These are phyloP conservation scores for Dasysyrphus tricinctus DNA, from an alignment of 2,888 invertebrate species.

Conservation along the genomic window DNA sequence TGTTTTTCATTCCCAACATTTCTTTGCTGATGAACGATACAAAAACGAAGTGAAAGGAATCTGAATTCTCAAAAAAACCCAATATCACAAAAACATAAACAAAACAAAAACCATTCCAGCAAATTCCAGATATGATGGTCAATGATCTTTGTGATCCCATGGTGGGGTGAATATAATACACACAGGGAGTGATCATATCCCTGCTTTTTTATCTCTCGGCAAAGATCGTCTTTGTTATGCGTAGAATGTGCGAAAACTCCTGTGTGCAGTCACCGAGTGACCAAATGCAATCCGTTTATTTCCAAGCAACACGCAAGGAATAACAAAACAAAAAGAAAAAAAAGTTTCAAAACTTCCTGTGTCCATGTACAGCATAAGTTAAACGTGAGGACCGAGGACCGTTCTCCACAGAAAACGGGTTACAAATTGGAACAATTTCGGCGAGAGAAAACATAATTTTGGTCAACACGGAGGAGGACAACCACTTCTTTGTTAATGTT, in stretches of 20 bases:
- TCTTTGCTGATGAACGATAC: not conserved
- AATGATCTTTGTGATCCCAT: constrained; percentile 47
- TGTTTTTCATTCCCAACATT: not conserved
- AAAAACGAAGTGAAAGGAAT: not conserved
- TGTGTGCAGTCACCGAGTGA: constrained; percentile 42
- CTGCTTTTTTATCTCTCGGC: not conserved
- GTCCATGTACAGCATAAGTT: constrained; percentile 6
- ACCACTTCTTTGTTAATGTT: constrained; percentile 30
- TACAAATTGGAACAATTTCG: constrained; percentile 62
- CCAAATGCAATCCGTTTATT: constrained; percentile 52
- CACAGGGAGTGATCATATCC: constrained; percentile 23
- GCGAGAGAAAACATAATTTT: constrained; percentile 47
- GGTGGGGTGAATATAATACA: not conserved
- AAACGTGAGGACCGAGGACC: not conserved
- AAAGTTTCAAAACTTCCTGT: constrained; percentile 42
- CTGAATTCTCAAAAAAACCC: not conserved
- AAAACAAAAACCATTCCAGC: constrained; percentile 11
- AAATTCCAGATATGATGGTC: constrained; percentile 64
- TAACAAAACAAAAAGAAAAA: not conserved
- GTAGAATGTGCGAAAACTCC: constrained; percentile 40
- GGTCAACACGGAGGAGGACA: constrained; percentile 47
- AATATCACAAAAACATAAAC: constrained; percentile 3
- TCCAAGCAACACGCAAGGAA: not conserved
- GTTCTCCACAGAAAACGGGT: constrained; percentile 34
- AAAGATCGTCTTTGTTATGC: constrained; percentile 48